Conservation (phyloP, 1,140 invertebrate genomes). For the Telenomus remus region DNA sequence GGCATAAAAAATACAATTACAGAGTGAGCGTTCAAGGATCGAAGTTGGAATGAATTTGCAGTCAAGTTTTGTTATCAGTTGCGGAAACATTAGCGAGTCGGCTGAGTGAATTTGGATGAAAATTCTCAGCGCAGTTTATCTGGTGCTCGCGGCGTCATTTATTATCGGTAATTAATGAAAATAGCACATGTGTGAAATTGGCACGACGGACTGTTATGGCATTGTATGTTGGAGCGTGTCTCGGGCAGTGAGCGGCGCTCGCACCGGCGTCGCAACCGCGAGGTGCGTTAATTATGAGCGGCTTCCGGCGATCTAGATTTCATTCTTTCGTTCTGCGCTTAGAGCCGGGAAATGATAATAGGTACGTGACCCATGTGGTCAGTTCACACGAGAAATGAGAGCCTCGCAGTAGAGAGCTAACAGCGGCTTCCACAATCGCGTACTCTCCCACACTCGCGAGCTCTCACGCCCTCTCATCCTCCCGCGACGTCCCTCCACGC, state of each 20-base stretch:
- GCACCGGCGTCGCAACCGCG: constrained; percentile 56
- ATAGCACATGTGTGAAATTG: constrained; percentile 52
- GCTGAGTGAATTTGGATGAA: background rate
- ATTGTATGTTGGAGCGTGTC: constrained; percentile 33
- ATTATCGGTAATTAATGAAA: constrained; percentile 57
- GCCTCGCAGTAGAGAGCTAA: constrained; percentile 56
- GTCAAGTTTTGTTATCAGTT: too few species aligned
- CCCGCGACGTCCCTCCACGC: constrained; percentile 55
- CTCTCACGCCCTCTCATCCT: constrained; percentile 76
- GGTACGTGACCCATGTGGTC: constrained; percentile 76
- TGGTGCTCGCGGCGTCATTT: constrained; percentile 30
- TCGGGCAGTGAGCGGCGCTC: constrained; percentile 49
- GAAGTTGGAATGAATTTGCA: too few species aligned
- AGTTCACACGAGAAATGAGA: constrained; percentile 76
- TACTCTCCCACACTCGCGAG: constrained; percentile 75
- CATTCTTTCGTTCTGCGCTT: constrained; percentile 72
- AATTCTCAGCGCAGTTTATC: constrained; percentile 10
- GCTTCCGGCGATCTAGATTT: constrained; percentile 77
- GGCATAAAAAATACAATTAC: too few species aligned
- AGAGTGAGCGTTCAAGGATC: too few species aligned
- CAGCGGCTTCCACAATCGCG: constrained; percentile 70
- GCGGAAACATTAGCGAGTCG: too few species aligned
- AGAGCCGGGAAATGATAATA: constrained; percentile 75
- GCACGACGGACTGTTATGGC: constrained; percentile 22
- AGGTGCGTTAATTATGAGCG: constrained; percentile 74